These are phyloP conservation scores for Clusia tigrina DNA, from an alignment of 2,888 invertebrate genomes.

Conservation along the genomic window DNA sequence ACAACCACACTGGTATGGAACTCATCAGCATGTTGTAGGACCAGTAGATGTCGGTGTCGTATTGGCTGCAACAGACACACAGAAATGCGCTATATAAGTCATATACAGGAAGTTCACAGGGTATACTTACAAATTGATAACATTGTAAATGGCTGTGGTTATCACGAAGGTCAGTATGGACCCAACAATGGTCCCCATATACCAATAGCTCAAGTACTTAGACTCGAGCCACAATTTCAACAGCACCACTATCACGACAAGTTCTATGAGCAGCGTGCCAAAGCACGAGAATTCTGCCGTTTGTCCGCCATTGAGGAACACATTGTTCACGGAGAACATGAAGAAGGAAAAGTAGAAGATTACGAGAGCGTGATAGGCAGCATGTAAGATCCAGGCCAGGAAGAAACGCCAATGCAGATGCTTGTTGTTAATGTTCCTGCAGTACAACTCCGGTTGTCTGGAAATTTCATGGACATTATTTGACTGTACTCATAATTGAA, in stretches of 20 bases:
- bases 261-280: constrained; percentile 70
- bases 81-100: constrained; percentile 9
- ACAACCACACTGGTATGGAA: constrained; percentile 70
- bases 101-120: not conserved
- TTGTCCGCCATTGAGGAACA: constrained; percentile 66
- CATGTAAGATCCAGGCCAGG: constrained; percentile 69
- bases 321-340: constrained; percentile 65
- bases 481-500: not conserved
- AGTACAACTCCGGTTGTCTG: constrained; percentile 75
- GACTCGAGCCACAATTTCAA: constrained; percentile 72
- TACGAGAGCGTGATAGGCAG: constrained; percentile 72
- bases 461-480: constrained; percentile 44
- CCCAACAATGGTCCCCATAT: constrained; percentile 66
- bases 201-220: constrained; percentile 68
- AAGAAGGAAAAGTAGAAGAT: constrained; percentile 69
- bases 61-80: constrained; percentile 55
- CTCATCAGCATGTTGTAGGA: constrained; percentile 70
- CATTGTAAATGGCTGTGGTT: constrained; percentile 69
- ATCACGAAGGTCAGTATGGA: constrained; percentile 69
- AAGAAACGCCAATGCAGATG: constrained; percentile 72
- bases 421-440: constrained; percentile 70
- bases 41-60: constrained; percentile 68
- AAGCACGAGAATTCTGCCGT: constrained; percentile 68
- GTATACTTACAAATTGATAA: no score
- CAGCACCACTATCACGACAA: constrained; percentile 69